These are phyloP conservation scores for Hypomecis atomaria DNA, from an alignment of 2,888 invertebrate species.

Conservation along the genomic window DNA sequence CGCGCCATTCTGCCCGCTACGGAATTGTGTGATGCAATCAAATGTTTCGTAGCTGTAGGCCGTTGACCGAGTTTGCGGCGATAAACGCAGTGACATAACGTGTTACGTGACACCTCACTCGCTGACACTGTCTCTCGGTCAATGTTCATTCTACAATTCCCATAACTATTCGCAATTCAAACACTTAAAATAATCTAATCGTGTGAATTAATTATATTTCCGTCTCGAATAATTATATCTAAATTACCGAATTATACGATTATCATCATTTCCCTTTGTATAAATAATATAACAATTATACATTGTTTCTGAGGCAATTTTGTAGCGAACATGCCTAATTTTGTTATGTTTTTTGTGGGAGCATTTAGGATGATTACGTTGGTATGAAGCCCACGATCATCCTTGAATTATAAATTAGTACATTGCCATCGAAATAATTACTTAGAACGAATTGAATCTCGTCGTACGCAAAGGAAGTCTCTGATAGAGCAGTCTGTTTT, in stretches of 20 bases:
- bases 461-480: constrained; percentile 63
- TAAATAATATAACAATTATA: constrained; percentile 44
- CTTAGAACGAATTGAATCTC: constrained; percentile 63
- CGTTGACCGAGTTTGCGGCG: constrained; percentile 56
- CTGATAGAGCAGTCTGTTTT: constrained; percentile 76
- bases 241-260: constrained; percentile 39
- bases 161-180: constrained; percentile 25
- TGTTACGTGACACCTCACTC: constrained; percentile 41
- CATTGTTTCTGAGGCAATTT: constrained; percentile 47
- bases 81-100: constrained; percentile 57
- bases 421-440: constrained; percentile 56
- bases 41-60: constrained; percentile 51
- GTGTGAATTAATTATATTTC: constrained; percentile 31
- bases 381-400: constrained; percentile 43
- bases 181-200: constrained; percentile 23
- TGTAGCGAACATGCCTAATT: constrained; percentile 35
- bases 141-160: constrained; percentile 36
- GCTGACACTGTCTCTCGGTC: constrained; percentile 43
- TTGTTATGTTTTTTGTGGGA: constrained; percentile 41
- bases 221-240: constrained; percentile 30
- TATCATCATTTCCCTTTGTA: constrained; percentile 40
- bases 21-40: constrained; percentile 53
- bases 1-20: constrained; percentile 49
- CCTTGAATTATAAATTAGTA: constrained; percentile 58
- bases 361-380: constrained; percentile 48